A percentile compares a stretch with the other conserved stretches of the same genome.
These are phyloP conservation scores for Limnephilus auricula DNA, from an alignment of 2,888 invertebrate genomes.

Conservation along the genomic window DNA sequence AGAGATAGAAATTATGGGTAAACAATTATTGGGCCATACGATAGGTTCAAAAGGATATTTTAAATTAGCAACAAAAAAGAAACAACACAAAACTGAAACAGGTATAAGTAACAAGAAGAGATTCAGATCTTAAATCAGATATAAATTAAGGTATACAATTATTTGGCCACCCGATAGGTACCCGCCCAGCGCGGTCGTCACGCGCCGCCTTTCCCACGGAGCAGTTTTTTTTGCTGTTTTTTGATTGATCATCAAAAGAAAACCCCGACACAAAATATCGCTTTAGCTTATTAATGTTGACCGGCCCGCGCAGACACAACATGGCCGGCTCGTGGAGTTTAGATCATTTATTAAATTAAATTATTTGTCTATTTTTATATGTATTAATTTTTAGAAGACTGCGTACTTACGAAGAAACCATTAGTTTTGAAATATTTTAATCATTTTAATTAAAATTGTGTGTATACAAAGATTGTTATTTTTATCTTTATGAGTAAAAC, in stretches of 20 bases:
- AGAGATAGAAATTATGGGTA: too few relatives aligned
- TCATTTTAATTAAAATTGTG: too few relatives aligned
- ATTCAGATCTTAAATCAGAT: not conserved
- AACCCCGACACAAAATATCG: conserved; percentile 63
- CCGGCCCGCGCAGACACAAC: conserved; percentile 35
- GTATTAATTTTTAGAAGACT: too few relatives aligned
- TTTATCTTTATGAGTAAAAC: too few relatives aligned
- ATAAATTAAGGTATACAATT: not conserved
- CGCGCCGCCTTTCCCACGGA: conserved; percentile 50
- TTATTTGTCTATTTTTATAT: not conserved
- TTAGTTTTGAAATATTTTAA: too few relatives aligned
- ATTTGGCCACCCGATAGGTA: conserved; percentile 17
- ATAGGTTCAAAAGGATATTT: too few relatives aligned
- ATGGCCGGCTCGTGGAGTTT: conserved; percentile 8
- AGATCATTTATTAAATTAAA: not conserved
- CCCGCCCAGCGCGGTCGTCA: conserved; percentile 11
- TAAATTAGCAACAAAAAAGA: too few relatives aligned
- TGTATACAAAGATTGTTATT: too few relatives aligned
- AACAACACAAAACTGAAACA: too few relatives aligned
- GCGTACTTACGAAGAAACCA: too few relatives aligned
- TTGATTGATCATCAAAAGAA: conserved; percentile 64
- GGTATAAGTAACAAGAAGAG: not conserved
- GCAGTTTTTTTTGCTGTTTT: conserved; percentile 54
- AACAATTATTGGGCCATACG: too few relatives aligned
- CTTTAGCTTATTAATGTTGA: conserved; percentile 62